A percentile compares a stretch with the other conserved stretches of the same genome.
Conservation (phyloP, 2,888 invertebrate species). For the Nasonovia ribisnigri region DNA sequence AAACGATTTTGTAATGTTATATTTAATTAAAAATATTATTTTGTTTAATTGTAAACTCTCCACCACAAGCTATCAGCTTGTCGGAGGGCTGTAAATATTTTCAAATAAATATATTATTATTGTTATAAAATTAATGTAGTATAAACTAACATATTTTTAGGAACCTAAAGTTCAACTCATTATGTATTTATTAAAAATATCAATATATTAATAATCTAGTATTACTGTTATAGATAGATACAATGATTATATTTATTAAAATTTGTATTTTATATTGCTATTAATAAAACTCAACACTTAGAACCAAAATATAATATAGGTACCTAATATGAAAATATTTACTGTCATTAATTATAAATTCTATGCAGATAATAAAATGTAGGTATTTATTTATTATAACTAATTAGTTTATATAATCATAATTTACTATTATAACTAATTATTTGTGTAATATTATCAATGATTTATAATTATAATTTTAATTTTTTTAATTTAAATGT, state of each 20-base stretch:
- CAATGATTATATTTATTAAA: not conserved
- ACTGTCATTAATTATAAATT: not conserved
- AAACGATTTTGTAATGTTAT: no score
- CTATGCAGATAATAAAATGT: not conserved
- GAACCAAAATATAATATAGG: no score
- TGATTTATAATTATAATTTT: not conserved
- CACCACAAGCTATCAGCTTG: not conserved
- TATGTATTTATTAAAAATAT: constrained; percentile 13
- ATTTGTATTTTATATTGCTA: not conserved
- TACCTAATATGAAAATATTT: not conserved
- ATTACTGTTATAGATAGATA: not conserved
- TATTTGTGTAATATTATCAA: not conserved
- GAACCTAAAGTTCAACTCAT: not conserved
- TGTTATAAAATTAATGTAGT: not conserved
- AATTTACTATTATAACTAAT: no score
- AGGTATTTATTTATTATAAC: not conserved
- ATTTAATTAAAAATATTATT: constrained; percentile 8
- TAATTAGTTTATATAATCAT: no score
- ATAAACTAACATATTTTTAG: constrained; percentile 25
- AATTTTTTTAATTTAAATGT: not conserved
- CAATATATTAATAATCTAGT: not conserved
- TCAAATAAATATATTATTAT: constrained; percentile 12
- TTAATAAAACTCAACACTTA: no score
- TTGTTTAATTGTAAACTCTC: not conserved
- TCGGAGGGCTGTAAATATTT: no score